Base-by-base conservation (phyloP, 2,113 vertebrate species). In the Cyrtonyx montezumae region DNA sequence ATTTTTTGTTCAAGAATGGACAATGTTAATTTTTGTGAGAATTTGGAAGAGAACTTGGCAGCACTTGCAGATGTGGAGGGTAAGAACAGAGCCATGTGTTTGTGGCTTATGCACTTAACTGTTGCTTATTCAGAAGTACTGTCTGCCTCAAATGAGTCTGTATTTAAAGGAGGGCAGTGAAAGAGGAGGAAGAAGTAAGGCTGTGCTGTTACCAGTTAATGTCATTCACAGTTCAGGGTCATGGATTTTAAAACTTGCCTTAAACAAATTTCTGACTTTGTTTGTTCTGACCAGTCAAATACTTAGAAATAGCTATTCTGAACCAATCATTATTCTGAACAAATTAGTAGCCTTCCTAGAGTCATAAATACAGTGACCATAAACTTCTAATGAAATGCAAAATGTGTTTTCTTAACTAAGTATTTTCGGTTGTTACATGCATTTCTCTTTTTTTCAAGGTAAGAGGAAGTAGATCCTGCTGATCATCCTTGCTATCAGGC, bases 61-160 rank as follows among this genome's bases (percentile, higher is more conserved):
- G 22, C 5, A 7, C 81, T 86, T 74, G 11, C 6, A 0, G 3
- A 65, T 83, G 11, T 79, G 26, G n/a, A 68, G 6, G 18, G 12
- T 74, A 62, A 63, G 6, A 66, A 48, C 6, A 58, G 37, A 49
- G 19, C 61, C 25, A 26, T 10, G 25, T 13, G 36, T 36, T 51
- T 51, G 49, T 53, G 49, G 37, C 20, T 36, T 17, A 28, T 36
- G 56, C 28, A 23, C 8, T 48, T 46, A 69, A 18, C 20, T 87
- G 5, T 49, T 79, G 8, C 36, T 74, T 62, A 18, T 22, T 69
- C 76, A 6, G 37, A 82, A 87, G 22, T 8, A 45, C 4, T 40
- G 59, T 40, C 26, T 62, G 16, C 36, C 36, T 40, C 26, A 18
- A 76, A 7, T 0, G 0, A 81, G 28, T 7, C 32, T 83, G 21